phyloP scores from a whole-genome alignment of 2,113 vertebrate genomes.

The Egretta garzetta region DNA sequence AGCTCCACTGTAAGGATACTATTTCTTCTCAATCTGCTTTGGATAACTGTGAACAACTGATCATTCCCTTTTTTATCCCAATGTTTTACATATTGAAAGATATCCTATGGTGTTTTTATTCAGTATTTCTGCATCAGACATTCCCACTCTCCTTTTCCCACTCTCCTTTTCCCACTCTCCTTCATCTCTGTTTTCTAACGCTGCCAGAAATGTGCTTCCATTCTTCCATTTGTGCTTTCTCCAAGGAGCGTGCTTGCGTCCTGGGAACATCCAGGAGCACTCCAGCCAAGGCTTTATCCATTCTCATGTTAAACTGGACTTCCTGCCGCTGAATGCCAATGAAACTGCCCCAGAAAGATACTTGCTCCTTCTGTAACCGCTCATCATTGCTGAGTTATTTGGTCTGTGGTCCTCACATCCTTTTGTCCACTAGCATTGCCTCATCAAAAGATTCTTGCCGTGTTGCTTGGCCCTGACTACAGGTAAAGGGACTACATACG shows the following conservation, averaged over 20 bases:
- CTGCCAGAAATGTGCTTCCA: neutral
- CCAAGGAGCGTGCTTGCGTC: too few relatives aligned
- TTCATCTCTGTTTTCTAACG: neutral
- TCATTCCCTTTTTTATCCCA: neutral
- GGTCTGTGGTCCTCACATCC: neutral
- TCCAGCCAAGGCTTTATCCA: neutral
- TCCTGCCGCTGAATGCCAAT: neutral
- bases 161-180: neutral
- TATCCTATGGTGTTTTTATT: neutral
- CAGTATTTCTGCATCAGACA: neutral
- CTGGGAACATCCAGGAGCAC: neutral
- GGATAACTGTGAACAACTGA: neutral
- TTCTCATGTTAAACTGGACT: neutral
- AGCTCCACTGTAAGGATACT: neutral
- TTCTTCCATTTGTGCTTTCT: neutral
- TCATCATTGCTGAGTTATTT: neutral
- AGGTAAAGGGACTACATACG: neutral
- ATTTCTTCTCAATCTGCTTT: neutral
- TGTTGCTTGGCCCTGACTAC: too few relatives aligned
- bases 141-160: neutral
- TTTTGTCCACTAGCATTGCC: neutral
- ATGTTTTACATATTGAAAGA: neutral
- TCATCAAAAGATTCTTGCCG: neutral
- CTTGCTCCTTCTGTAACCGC: neutral
- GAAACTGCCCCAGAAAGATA: neutral